These are phyloP conservation scores for Bombyx huttoni DNA, from an alignment of 2,888 invertebrate species.

Conservation along the genomic window DNA sequence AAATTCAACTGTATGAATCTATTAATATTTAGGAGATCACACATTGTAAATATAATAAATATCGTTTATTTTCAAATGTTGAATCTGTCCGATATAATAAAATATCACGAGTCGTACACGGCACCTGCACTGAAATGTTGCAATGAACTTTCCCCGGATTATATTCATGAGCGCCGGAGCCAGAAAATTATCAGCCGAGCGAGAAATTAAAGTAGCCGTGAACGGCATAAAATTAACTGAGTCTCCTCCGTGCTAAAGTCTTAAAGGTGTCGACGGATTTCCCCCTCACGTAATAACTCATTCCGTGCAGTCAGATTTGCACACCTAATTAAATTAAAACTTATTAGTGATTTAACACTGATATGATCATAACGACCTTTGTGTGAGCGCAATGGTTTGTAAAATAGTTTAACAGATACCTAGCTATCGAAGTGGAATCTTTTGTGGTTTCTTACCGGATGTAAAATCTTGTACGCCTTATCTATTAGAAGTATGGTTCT, in stretches of 20 bases:
- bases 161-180: conserved; percentile 45
- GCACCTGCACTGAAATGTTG: conserved; percentile 41
- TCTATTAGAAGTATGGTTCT: no score
- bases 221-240: conserved; percentile 65
- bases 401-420: not conserved
- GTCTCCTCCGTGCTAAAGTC: conserved; percentile 29
- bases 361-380: conserved; percentile 9
- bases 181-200: conserved; percentile 60
- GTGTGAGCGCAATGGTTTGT: not conserved
- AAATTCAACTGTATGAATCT: no score
- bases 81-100: not conserved
- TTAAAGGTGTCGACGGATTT: conserved; percentile 36
- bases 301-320: conserved; percentile 33
- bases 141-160: conserved; percentile 42
- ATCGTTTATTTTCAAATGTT: no score
- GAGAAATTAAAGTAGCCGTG: conserved; percentile 65
- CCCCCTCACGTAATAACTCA: conserved; percentile 18
- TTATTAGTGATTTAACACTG: conserved; percentile 21
- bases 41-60: no score
- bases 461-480: no score
- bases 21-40: no score
- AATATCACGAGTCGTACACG: conserved; percentile 17
- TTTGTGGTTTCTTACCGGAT: no score
- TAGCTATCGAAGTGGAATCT: no score
- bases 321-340: conserved; percentile 39